phyloP scores from a whole-genome alignment of 2,888 invertebrate species.

The Sphaerophoria taeniata region DNA sequence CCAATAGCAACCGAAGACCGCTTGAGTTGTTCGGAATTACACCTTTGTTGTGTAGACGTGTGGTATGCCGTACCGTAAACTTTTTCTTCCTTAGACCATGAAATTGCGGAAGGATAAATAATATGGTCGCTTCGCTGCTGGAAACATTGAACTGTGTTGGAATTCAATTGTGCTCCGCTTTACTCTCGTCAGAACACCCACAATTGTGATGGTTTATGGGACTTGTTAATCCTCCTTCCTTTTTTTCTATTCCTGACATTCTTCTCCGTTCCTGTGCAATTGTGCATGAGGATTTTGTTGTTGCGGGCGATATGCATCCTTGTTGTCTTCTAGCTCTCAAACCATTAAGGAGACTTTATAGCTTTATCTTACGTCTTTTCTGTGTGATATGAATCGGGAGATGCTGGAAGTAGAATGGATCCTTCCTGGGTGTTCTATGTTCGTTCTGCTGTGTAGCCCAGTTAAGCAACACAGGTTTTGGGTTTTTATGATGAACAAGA shows the following conservation, averaged over 20 bases:
- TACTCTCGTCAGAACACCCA: conserved; percentile 34
- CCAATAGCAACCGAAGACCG: not conserved
- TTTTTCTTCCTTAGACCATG: not conserved
- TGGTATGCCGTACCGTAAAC: conserved; percentile 11
- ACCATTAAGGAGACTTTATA: conserved; percentile 3
- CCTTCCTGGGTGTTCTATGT: not conserved
- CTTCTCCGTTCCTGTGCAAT: conserved; percentile 43
- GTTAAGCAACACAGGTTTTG: not conserved
- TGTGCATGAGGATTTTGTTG: conserved; percentile 31
- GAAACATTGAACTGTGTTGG: conserved; percentile 62
- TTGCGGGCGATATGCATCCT: conserved; percentile 58
- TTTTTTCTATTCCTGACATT: conserved; percentile 14
- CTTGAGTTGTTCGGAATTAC: conserved; percentile 32
- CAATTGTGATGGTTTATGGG: conserved; percentile 40
- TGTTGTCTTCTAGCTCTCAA: conserved; percentile 35
- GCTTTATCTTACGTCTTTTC: not conserved
- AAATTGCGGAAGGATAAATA: conserved; percentile 4
- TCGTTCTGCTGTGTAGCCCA: no score
- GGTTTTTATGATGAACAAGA: not conserved
- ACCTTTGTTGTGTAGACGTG: conserved; percentile 51
- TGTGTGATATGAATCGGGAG: no score
- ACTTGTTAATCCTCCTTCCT: conserved; percentile 55
- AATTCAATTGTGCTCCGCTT: conserved; percentile 62
- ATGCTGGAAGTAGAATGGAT: not conserved
- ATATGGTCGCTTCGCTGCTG: not conserved